Evolutionary conservation across 2,113 vertebrate species (phyloP), one percentile per base, ranked within the genome.

Genomic region (Galeopterus variegatus): DNA sequence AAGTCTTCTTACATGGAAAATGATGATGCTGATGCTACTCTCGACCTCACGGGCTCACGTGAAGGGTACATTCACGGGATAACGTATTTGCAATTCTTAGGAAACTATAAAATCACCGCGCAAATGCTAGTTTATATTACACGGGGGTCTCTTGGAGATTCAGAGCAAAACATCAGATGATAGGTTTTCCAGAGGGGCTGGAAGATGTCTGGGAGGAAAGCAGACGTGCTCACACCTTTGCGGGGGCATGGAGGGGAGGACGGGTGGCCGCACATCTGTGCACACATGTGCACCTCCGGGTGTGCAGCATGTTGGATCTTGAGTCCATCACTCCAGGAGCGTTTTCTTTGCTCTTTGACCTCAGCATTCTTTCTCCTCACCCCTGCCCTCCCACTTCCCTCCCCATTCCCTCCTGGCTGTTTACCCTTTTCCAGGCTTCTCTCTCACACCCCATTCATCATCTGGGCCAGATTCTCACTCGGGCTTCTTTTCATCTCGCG

Each of bases 381-480:
- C 69, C 75, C 52, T 52, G 3, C 31, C 75, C 93, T 90, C 69
- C 65, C 41, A 4, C 76, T 54, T 33, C 60, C 64, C 82, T 52
- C 24, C 56, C 6, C 36, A 23, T 60, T 94, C 83, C 92, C 95
- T 92, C 92, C 95, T 96, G 87, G 64, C 96, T 97, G 82, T 97
- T 96, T 97, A 97, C 92, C 87, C 97, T 95, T 82, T 96, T 96
- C 90, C 90, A 92, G 76, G 28, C 93, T 96, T 89, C 87, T 96
- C 93, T 94, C 95, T 96, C 93, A 93, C 96, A 96, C 96, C 87
- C 95, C 97, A 96, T 97, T 92, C 95, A 96, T 98, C 97, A 98
- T 60, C n/a, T 0, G 69, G 48, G 90, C 89, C 95, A 83, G 93
- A 92, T 50, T 95, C 82, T 95, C 93, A 56, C 95, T 95, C 75